Conservation (phyloP, 2,113 vertebrate species). For the Ptilorrhoa leucosticta region DNA sequence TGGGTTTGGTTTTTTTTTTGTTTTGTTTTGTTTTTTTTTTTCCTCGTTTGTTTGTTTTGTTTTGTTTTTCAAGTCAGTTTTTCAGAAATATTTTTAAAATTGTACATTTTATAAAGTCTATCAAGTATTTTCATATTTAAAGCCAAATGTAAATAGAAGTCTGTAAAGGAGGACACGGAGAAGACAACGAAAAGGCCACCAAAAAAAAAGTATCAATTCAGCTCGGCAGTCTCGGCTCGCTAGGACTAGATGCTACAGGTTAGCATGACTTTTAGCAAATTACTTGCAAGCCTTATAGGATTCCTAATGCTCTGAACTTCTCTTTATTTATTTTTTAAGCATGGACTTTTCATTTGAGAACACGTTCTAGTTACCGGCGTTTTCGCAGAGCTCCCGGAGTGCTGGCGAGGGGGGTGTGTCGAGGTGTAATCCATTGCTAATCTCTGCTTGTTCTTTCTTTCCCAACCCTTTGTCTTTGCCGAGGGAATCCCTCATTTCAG, state of each 20-base stretch:
- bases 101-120: slow-evolving; percentile 85
- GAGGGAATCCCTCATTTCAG: slow-evolving; percentile 7
- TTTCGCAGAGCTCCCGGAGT: slow-evolving; percentile 55
- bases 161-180: slow-evolving; percentile 72
- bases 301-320: slow-evolving; percentile 68
- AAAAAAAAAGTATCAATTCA: slow-evolving; percentile 56
- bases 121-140: slow-evolving; percentile 87
- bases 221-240: slow-evolving; percentile 60
- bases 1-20: background rate
- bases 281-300: slow-evolving; percentile 75
- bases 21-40: background rate
- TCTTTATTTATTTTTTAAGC: slow-evolving; percentile 83
- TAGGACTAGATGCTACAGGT: slow-evolving; percentile 78
- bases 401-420: slow-evolving; percentile 48
- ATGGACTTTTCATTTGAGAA: slow-evolving; percentile 72
- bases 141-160: slow-evolving; percentile 88
- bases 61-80: slow-evolving; percentile 70
- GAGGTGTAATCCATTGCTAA: slow-evolving; percentile 40
- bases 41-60: background rate
- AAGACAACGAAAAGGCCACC: slow-evolving; percentile 62
- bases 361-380: slow-evolving; percentile 63
- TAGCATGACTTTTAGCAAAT: slow-evolving; percentile 77
- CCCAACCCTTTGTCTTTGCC: slow-evolving; percentile 64
- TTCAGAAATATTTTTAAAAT: slow-evolving; percentile 81
- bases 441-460: background rate